Conservation (phyloP, 2,113 vertebrate species). For the Eurystomus gularis region DNA sequence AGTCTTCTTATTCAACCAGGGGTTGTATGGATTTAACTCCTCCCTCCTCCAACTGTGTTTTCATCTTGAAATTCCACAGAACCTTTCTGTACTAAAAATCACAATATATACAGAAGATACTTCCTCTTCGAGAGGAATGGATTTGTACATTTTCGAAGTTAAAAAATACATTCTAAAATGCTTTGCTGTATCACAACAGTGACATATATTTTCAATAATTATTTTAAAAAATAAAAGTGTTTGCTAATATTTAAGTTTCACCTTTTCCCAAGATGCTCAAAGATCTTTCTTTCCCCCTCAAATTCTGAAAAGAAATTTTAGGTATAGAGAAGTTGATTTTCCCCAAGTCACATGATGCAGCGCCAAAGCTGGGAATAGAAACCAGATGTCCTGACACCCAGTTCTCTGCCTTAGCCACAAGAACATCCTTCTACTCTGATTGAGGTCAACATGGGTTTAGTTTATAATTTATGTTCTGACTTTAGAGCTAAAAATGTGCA, state of each 20-base stretch:
- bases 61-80: background rate
- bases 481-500: slow-evolving; percentile 44
- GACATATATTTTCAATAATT: background rate
- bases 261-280: background rate
- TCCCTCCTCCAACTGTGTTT: background rate
- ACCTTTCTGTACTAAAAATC: background rate
- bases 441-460: slow-evolving; percentile 32
- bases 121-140: background rate
- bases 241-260: background rate
- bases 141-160: background rate
- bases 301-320: slow-evolving; percentile 16
- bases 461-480: slow-evolving; percentile 36
- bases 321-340: slow-evolving; percentile 5
- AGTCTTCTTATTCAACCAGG: background rate
- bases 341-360: background rate
- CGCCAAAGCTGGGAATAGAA: slow-evolving; percentile 56
- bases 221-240: background rate
- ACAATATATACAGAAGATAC: background rate
- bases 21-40: background rate
- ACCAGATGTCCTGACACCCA: slow-evolving; percentile 63
- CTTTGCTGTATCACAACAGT: background rate
- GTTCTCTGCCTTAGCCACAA: slow-evolving; percentile 38
- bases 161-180: background rate
- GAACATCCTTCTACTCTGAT: slow-evolving; percentile 51
- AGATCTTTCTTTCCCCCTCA: background rate